Conservation (phyloP, 2,888 invertebrate species). For the Lycophotia porphyrea region DNA sequence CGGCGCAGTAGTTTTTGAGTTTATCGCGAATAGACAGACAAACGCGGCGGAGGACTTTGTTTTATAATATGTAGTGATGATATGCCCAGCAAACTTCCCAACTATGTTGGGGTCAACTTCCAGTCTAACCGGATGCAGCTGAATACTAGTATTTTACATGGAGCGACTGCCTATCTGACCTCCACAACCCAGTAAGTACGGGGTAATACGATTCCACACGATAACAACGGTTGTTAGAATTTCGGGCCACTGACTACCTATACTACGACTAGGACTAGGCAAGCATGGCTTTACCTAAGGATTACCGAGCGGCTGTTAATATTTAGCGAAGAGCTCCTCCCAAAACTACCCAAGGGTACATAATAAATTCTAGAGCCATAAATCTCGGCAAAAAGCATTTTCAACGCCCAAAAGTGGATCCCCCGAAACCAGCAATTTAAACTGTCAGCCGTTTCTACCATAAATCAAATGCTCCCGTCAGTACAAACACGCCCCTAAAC, state of each 20-base stretch:
- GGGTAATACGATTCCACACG: too few species aligned
- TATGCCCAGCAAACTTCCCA: too few species aligned
- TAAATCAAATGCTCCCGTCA: background rate
- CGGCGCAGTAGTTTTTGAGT: too few species aligned
- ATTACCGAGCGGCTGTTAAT: background rate
- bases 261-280: too few species aligned
- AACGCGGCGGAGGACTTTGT: too few species aligned
- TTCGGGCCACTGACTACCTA: too few species aligned
- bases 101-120: background rate
- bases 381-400: background rate
- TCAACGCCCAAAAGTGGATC: background rate
- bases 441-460: background rate
- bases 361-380: background rate
- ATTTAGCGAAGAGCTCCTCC: background rate
- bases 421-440: background rate
- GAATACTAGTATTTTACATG: too few species aligned
- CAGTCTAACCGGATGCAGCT: background rate
- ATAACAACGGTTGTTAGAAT: too few species aligned
- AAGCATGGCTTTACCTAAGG: background rate
- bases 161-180: too few species aligned
- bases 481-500: slow-evolving; percentile 1
- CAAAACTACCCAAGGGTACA: background rate
- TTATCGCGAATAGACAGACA: too few species aligned
- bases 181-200: too few species aligned
- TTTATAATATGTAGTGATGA: too few species aligned